Evolutionary conservation across 2,113 vertebrate genomes (phyloP), one percentile per base, ranked within the genome.

Genomic region (Casuarius casuarius): DNA sequence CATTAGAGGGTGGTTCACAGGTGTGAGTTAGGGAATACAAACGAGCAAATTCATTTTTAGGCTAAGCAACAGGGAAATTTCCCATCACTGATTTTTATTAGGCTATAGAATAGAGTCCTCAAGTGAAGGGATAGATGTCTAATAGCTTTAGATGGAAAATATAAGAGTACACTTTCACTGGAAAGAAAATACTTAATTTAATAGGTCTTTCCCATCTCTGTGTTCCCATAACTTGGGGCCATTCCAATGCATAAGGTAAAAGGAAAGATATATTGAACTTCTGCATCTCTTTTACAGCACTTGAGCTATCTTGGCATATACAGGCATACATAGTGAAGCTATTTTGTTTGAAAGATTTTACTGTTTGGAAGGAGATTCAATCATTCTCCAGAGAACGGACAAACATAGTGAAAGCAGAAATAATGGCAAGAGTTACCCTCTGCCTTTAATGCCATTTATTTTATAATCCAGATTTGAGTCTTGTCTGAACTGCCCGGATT

Each of bases 71-170:
- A 96, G 80, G 95, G 91, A 97, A 97, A 97, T 95, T 89, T 97
- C 96, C 89, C 95, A 97, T 94, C 94, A 86, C 44, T 95, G 94
- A 90, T 95, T 97, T 92, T 97, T 95, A 97, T 94, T 98, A 87
- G 96, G 84, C 87, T 96, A 67, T 80, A 80, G 91, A 97, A 97
- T 86, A 94, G 81, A 90, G 78, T 97, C 95, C 85, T 97, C 97
- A 94, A 96, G 92, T 91, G 79, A 97, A 86, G 46, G 93, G 33
- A 93, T 89, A 96, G 96, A 97, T 92, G 89, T 90, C 90, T 94
- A 96, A 97, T 92, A 96, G 95, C 80, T 72, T 94, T 93, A 97
- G 92, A 96, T 96, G 97, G 96, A 97, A 97, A 98, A 97, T 92
- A 59, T 59, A 68, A 71, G 46, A 88, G 28, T 48, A 83, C 29